Percentiles rank a stretch among this genome's conserved stretches.
Evolutionary conservation across 2,113 vertebrate species (phyloP).

Genomic region (Pluvialis apricaria): DNA sequence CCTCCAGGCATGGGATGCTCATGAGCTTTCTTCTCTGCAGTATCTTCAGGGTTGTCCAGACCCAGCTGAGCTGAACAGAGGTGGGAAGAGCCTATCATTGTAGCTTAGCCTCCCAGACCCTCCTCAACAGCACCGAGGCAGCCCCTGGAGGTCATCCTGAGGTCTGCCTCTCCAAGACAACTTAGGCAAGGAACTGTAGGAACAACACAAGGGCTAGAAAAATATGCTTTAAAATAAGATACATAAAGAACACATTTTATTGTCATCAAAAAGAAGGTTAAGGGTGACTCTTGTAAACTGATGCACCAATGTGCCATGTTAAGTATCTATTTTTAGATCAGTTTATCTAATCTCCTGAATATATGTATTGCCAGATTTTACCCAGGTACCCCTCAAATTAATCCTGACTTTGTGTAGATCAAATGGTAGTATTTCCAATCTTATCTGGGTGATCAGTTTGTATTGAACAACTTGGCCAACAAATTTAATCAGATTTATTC

Average conservation of each 20-base stretch:
- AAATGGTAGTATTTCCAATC: background rate
- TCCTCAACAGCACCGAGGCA: background rate
- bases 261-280: background rate
- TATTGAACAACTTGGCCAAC: background rate
- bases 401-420: background rate
- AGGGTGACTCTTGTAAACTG: background rate
- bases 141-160: background rate
- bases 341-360: background rate
- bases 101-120: fast-evolving
- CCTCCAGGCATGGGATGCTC: background rate
- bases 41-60: background rate
- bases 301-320: too few species aligned
- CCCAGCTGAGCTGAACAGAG: background rate
- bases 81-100: background rate
- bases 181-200: background rate
- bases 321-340: background rate
- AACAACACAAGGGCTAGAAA: background rate
- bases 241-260: background rate
- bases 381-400: background rate
- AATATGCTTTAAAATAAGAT: background rate
- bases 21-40: background rate
- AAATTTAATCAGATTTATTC: background rate
- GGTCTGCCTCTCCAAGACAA: background rate
- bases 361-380: background rate
- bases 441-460: background rate